A percentile compares a stretch with the other conserved stretches of the same genome.
Conservation (phyloP, 2,113 vertebrate genomes). For the Hydropotes inermis region DNA sequence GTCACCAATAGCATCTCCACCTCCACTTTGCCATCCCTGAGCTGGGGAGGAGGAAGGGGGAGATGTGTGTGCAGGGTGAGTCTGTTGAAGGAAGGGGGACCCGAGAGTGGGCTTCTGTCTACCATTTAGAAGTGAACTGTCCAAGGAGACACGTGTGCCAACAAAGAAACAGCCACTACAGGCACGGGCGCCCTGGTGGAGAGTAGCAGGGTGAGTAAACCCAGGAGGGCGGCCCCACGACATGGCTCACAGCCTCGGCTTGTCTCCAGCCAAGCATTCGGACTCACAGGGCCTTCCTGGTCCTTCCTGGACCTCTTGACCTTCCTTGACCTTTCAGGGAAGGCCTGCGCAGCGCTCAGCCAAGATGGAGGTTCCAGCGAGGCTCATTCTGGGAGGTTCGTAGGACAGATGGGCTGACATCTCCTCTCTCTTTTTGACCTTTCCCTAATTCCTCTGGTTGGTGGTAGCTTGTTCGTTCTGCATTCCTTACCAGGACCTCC, state of each 20-base stretch:
- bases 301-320: no score
- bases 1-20: neutral
- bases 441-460: neutral
- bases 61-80: neutral
- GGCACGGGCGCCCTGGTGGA: neutral
- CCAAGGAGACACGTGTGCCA: neutral
- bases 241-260: neutral
- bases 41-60: neutral
- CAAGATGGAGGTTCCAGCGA: neutral
- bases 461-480: neutral
- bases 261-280: neutral
- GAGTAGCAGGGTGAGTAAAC: neutral
- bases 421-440: neutral
- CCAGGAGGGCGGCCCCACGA: neutral
- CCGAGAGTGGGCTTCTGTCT: neutral
- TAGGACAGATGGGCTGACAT: neutral
- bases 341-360: neutral
- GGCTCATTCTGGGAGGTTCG: neutral
- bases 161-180: neutral
- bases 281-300: neutral
- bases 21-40: neutral
- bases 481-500: neutral
- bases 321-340: no score
- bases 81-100: neutral
- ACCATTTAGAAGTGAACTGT: neutral